A percentile compares a stretch with the other conserved stretches of the same genome.
Evolutionary conservation across 1,140 invertebrate species (phyloP).

Genomic region (Drosophila erecta): DNA sequence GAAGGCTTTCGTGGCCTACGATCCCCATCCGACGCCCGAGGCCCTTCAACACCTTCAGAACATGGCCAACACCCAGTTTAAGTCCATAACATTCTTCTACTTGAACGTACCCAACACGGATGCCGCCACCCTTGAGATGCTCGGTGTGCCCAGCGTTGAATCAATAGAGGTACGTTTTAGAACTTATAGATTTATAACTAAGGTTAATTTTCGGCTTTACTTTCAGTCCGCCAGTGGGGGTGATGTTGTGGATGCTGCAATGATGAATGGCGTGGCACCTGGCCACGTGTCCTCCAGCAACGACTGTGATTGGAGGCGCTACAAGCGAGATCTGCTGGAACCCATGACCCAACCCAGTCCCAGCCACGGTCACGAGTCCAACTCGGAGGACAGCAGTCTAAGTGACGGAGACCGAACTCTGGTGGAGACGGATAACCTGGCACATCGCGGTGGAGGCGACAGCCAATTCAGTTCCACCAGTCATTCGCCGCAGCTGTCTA

Average conservation of each 20-base stretch:
- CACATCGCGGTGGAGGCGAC: constrained; percentile 85
- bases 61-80: constrained; percentile 70
- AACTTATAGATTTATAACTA: too few species aligned
- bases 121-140: constrained; percentile 86
- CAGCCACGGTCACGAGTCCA: constrained; percentile 86
- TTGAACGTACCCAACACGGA: constrained; percentile 87
- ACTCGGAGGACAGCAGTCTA: constrained; percentile 91
- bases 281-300: constrained; percentile 28
- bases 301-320: constrained; percentile 65
- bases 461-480: constrained; percentile 85
- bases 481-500: constrained; percentile 84
- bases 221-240: constrained; percentile 38
- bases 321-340: constrained; percentile 58
- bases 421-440: constrained; percentile 86
- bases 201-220: neutral
- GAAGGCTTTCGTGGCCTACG: constrained; percentile 74
- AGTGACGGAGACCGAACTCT: constrained; percentile 91
- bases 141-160: constrained; percentile 86
- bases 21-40: constrained; percentile 62
- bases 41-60: constrained; percentile 68
- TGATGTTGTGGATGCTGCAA: constrained; percentile 79
- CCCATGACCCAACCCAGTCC: constrained; percentile 50
- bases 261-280: constrained; percentile 65
- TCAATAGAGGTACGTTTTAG: constrained; percentile 32
- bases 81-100: constrained; percentile 87